Evolutionary conservation across 92 coral and sea anemone genomes (phyloP), one percentile per base, ranked within the genome.

Genomic region (Parazoanthus atlanticus): DNA sequence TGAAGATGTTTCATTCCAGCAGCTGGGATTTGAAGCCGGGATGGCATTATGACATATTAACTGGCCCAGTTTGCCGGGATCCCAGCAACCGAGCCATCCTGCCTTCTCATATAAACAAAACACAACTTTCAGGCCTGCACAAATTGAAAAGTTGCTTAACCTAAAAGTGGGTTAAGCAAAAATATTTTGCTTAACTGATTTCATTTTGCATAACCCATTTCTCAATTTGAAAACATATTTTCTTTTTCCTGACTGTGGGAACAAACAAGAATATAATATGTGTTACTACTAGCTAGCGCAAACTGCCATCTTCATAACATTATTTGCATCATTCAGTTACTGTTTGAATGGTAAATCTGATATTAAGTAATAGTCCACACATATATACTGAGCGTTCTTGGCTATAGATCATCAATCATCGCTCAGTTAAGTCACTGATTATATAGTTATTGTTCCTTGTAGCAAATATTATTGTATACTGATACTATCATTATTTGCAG

Each of bases 261-360:
- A 70, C 74, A 70, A 70, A 70, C 74, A 70, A 70, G 74, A 70
- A 70, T 76, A n/a, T n/a, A n/a, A 36, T 75, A 34, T 36, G 81
- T 76, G 81, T 76, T 40, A 76, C 81, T 76, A 76, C 81, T 40
- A 76, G 81, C 81, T 76, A 76, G 32, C 58, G 81, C 38, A 58
- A 38, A 76, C 81, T 40, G 81, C 81, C 61, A 40, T 76, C 81
- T 76, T 76, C 81, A 17, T 40, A 41, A 40, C 56, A 40, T 76
- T 76, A 41, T 76, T 76, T 41, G 58, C 80, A 76, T 76, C 81
- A 40, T 41, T 76, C 81, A 76, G 61, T 76, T 78, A 78, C 81
- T 78, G 81, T 78, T 78, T 78, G 81, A 78, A 25, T 78, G 81
- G 81, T 78, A 78, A 65, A 78, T 43, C 81, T 78, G 81, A 73